A percentile compares a stretch with the other conserved stretches of the same genome.
phyloP scores from a whole-genome alignment of 2,888 invertebrate species.

The Sinotaia quadrata region DNA sequence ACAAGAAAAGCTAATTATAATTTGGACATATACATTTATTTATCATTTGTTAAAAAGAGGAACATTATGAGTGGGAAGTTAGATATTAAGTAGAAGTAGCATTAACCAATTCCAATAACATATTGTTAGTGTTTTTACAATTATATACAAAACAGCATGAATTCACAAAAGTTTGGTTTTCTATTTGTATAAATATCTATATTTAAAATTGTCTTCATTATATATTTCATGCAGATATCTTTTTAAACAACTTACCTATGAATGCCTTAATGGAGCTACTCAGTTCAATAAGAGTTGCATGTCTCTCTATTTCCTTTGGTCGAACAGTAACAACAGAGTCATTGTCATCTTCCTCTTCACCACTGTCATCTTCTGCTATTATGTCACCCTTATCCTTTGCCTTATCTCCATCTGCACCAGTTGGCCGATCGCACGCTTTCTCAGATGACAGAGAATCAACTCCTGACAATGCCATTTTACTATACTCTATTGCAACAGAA shows the following conservation, averaged over 20 bases:
- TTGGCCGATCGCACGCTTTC: neutral
- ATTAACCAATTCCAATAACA: too few relatives aligned
- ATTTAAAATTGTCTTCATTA: too few relatives aligned
- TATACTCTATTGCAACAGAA: neutral
- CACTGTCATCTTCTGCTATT: slow-evolving; percentile 27
- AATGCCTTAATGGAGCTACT: slow-evolving; percentile 62
- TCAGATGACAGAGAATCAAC: neutral
- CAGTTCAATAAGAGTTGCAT: slow-evolving; percentile 48
- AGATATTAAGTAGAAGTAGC: too few relatives aligned
- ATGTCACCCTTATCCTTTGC: slow-evolving; percentile 8
- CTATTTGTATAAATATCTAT: too few relatives aligned
- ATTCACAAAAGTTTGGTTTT: too few relatives aligned
- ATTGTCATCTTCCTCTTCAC: slow-evolving; percentile 50
- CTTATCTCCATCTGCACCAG: neutral
- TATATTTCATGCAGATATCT: too few relatives aligned
- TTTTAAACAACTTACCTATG: slow-evolving; percentile 63
- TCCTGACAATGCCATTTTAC: neutral
- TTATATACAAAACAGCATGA: too few relatives aligned
- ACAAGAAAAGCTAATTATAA: too few relatives aligned
- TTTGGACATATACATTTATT: too few relatives aligned
- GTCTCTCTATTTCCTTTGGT: slow-evolving; percentile 49
- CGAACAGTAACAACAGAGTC: slow-evolving; percentile 59
- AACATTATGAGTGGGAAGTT: too few relatives aligned
- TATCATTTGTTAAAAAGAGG: too few relatives aligned
- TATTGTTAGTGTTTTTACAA: too few relatives aligned